A percentile compares a stretch with the other conserved stretches of the same genome.
Evolutionary conservation across 2,888 invertebrate species (phyloP).

Genomic region (Liposcelis brunnea): DNA sequence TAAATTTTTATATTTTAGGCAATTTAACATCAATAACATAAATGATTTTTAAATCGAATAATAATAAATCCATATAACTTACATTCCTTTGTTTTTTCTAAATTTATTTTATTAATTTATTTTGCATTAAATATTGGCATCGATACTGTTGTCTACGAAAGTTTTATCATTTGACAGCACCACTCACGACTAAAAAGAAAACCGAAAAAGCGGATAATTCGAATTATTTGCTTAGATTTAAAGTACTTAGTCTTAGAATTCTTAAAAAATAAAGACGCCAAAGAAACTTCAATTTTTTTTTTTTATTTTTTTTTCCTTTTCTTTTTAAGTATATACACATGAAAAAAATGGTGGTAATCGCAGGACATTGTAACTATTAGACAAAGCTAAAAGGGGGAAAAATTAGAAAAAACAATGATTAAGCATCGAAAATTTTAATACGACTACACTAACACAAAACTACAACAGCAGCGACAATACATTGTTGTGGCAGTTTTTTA

Average conservation of each 20-base stretch:
- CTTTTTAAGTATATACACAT: too few relatives aligned
- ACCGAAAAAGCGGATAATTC: too few relatives aligned
- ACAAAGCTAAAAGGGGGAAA: conserved; percentile 1
- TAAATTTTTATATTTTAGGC: conserved; percentile 12
- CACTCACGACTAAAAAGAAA: too few relatives aligned
- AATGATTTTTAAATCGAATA: conserved; percentile 13
- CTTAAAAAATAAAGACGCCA: too few relatives aligned
- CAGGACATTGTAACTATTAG: background rate
- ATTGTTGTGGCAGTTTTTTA: conserved; percentile 18
- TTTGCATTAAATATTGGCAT: background rate
- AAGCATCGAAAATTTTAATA: conserved; percentile 16
- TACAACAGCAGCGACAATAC: too few relatives aligned
- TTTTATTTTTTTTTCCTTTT: too few relatives aligned
- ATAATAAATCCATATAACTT: conserved; percentile 16
- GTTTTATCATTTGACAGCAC: too few relatives aligned
- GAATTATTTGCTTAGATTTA: too few relatives aligned
- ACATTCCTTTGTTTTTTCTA: conserved; percentile 16
- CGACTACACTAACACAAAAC: conserved; percentile 8
- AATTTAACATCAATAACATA: conserved; percentile 12
- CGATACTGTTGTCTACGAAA: too few relatives aligned
- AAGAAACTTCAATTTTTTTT: too few relatives aligned
- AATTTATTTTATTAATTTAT: conserved; percentile 2
- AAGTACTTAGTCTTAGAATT: too few relatives aligned
- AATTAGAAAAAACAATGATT: conserved; percentile 15
- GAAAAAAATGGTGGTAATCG: conserved; percentile 17